Base-by-base conservation (phyloP, 2,113 vertebrate genomes). In the Ceyx cyanopectus region DNA sequence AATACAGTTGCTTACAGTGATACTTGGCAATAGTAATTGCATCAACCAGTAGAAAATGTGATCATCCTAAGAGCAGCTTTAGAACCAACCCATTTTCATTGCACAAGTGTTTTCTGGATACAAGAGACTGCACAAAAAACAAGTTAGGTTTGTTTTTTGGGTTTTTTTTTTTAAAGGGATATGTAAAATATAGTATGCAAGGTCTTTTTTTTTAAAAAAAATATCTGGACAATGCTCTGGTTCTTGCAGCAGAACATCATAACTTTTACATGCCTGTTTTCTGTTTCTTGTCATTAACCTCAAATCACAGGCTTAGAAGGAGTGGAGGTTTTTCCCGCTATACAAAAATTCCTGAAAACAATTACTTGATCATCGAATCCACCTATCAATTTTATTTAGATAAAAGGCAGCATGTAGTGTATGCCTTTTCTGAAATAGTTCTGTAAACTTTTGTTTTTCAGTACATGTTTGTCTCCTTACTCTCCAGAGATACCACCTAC, bases 401-500 rank as follows among this genome's bases (percentile, higher is more conserved):
- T 54, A 27, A 48, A 53, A 63, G 26, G 8, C 84, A 73, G 9
- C 14, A 68, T 73, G 22, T 51, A 32, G 29, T 34, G 3, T 46
- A 13, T 73, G 20, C 29, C 8, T 87, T 81, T 78, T 80, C 41
- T 92, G 21, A 78, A 92, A 78, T 19, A 54, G 17, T 91, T 87
- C 11, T 63, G 60, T 10, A 83, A 83, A 75, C 79, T 96, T 85
- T 68, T 97, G 87, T 89, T 97, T 98, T 97, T 80, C 97, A 99
- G 99, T 98, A 99, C n/a, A 97, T 99, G 73, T 99, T 99, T 74
- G 98, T 99, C 73, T 99, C 99, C 29, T 97, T 99, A 17, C 97
- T 99, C 95, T 98, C 99, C 96, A 98, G 99, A 98, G 99, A 99
- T 96, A 98, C 98, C 53, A 99, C 99, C 61, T 99, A 98, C 96